Evolutionary conservation across 1,140 invertebrate species (phyloP).

Genomic region (Drosophila sp.): DNA sequence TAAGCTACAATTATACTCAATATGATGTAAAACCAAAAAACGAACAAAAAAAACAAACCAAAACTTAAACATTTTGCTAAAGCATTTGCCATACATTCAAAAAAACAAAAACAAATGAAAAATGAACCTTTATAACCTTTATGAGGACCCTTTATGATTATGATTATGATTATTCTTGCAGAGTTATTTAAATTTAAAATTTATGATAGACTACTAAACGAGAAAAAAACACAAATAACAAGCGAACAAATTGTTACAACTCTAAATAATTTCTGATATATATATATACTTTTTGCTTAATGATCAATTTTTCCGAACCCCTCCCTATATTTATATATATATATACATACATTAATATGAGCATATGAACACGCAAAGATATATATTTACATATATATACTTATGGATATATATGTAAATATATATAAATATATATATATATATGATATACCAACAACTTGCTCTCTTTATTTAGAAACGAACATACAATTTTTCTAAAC

Average conservation of each 20-base stretch:
- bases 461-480: constrained; percentile 77
- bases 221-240: constrained; percentile 20
- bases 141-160: constrained; percentile 57
- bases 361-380: constrained; percentile 30
- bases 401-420: constrained; percentile 25
- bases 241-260: constrained; percentile 27
- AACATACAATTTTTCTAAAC: constrained; percentile 71
- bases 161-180: constrained; percentile 47
- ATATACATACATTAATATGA: constrained; percentile 22
- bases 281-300: constrained; percentile 68
- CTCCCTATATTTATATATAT: constrained; percentile 42
- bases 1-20: constrained; percentile 72
- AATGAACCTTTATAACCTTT: constrained; percentile 39
- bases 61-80: constrained; percentile 55
- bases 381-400: constrained; percentile 52
- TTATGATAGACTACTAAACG: constrained; percentile 65
- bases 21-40: constrained; percentile 31
- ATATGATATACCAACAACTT: constrained; percentile 61
- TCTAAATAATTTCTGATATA: constrained; percentile 65
- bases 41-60: constrained; percentile 22
- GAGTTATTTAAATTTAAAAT: constrained; percentile 59
- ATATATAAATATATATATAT: constrained; percentile 47
- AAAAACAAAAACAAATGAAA: constrained; percentile 15
- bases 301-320: constrained; percentile 34
- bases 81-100: constrained; percentile 62